Percentiles rank a stretch among this genome's conserved stretches.
phyloP scores from a whole-genome alignment of 2,113 vertebrate genomes.

The Propithecus coquereli region DNA sequence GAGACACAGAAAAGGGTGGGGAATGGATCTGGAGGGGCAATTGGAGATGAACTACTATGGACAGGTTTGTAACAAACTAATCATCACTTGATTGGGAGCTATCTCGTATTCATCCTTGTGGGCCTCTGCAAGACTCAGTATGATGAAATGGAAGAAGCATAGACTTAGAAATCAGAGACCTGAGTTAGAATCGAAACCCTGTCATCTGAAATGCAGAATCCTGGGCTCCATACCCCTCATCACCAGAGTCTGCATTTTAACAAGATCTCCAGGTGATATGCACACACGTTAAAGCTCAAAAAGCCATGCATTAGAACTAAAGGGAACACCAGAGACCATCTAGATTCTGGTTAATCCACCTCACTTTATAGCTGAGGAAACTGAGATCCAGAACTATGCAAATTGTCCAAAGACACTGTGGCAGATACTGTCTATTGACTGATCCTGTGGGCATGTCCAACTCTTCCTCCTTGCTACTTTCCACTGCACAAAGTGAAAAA shows the following conservation, averaged over 20 bases:
- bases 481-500: neutral
- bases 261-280: neutral
- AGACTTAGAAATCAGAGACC: neutral
- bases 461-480: neutral
- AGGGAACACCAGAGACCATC: neutral
- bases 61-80: neutral
- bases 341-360: neutral
- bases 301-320: neutral
- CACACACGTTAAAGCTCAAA: neutral
- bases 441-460: neutral
- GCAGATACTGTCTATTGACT: neutral
- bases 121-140: neutral
- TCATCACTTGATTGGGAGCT: neutral
- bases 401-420: neutral
- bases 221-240: neutral
- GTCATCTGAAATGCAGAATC: neutral
- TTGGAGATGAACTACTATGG: neutral
- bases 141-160: neutral
- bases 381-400: neutral
- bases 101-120: neutral
- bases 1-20: neutral
- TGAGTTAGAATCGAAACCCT: neutral
- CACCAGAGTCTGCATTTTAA: neutral
- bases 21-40: neutral
- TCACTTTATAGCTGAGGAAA: conserved; percentile 12